These are phyloP conservation scores for Crotalus tigris DNA, from an alignment of 2,113 vertebrate genomes.

Conservation along the genomic window DNA sequence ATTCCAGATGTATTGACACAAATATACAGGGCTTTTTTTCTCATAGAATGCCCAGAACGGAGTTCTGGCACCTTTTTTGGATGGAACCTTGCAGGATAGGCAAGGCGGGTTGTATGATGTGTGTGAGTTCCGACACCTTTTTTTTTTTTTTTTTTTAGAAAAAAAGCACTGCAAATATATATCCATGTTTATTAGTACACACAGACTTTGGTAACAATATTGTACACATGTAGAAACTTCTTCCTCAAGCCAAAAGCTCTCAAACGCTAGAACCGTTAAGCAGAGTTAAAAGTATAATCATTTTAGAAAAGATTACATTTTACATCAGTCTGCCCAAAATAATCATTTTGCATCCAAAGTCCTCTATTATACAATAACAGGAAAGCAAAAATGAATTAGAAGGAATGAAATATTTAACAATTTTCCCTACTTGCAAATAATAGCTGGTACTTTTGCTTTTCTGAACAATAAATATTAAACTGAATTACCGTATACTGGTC, in stretches of 20 bases:
- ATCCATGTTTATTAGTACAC: not conserved
- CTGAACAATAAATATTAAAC: not conserved
- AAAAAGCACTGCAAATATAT: not conserved
- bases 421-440: not conserved
- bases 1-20: not conserved
- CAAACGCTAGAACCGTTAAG: not conserved
- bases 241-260: not conserved
- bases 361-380: not conserved
- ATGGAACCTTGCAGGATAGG: too few species aligned
- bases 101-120: too few species aligned
- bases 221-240: not conserved
- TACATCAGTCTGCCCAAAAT: constrained; percentile 13
- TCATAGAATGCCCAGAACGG: too few species aligned
- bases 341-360: not conserved
- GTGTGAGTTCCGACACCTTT: too few species aligned
- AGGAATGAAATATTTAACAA: constrained; percentile 35
- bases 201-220: not conserved
- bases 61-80: too few species aligned
- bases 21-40: not conserved
- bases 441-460: accelerated
- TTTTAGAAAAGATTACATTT: constrained; percentile 13
- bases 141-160: too few species aligned
- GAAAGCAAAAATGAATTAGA: constrained; percentile 20
- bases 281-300: not conserved
- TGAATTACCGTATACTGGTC: not conserved